Evolutionary conservation across 2,797 vertebrate species (phyloP), one percentile per base, ranked within the genome.

Genomic region (Cottoperca gobio): DNA sequence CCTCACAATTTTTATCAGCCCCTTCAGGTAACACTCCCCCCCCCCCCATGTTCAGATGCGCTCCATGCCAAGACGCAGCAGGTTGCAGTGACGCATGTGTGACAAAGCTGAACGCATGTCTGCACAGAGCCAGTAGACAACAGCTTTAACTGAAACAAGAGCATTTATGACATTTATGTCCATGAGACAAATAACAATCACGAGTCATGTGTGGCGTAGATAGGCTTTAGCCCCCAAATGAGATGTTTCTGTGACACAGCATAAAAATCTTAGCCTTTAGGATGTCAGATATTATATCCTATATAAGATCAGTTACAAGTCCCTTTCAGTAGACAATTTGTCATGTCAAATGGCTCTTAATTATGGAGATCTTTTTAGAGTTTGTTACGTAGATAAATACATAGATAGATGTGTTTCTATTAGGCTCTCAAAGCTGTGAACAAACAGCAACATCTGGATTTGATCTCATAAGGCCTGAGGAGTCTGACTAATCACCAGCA

Each of bases 401-500:
- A 26, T 46, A 3, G 0, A 5, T 45, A n/a, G n/a, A 9, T 46
- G 71, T 40, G 31, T 78, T 81, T 78, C 72, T n/a, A 6, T 52
- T 52, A 68, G 72, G 74, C 75, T 61, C 66, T 63, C 73, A 74
- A 74, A 77, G 75, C 85, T 86, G 86, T 74, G 62, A 91, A 88
- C 80, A 76, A 88, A 88, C 73, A 70, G 46, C 66, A 80, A 87
- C 94, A 93, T 93, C 90, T 94, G 94, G 92, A 91, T 88, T 73
- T 88, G 87, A 89, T 93, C 83, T 76, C 64, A 37, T 65, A 66
- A 73, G 85, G 84, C 91, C 91, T 12, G 88, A 83, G 90, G 92
- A 92, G 81, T 81, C 77, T 76, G 82, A 86, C 89, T 92, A 94
- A 94, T 94, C 87, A 93, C 82, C 88, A 82, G 84, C 88, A 86